Evolutionary conservation across 1,140 invertebrate genomes (phyloP).

Genomic region (Copidosoma floridanum): DNA sequence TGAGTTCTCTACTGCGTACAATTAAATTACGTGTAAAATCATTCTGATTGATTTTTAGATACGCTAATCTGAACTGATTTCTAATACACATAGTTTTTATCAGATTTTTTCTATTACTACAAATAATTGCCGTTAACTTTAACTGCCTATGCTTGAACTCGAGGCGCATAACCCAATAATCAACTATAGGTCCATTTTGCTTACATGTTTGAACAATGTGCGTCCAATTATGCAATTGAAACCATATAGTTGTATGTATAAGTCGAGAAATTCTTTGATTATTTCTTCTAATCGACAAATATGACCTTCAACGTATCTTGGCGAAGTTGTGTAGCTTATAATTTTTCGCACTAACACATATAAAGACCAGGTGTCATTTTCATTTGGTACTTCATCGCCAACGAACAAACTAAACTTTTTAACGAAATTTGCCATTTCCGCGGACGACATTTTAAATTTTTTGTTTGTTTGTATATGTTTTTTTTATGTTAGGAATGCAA

Average conservation of each 20-base stretch:
- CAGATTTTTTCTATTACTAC: conserved; percentile 28
- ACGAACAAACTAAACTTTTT: conserved; percentile 24
- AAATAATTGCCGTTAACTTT: too few relatives aligned
- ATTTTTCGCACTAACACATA: conserved; percentile 21
- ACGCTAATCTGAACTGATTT: conserved; percentile 22
- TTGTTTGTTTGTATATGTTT: not conserved
- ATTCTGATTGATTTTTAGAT: conserved; percentile 12
- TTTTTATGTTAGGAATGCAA: not conserved
- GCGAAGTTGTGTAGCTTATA: conserved; percentile 10
- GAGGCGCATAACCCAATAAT: conserved; percentile 21
- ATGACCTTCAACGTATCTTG: not conserved
- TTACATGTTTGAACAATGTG: conserved; percentile 7
- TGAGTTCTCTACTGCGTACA: conserved; percentile 5
- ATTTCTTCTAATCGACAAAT: not conserved
- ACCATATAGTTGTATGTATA: conserved; percentile 22
- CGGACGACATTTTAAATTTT: conserved; percentile 23
- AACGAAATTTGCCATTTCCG: conserved; percentile 24
- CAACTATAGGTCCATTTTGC: conserved; percentile 26
- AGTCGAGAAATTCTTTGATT: conserved; percentile 23
- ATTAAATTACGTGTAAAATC: conserved; percentile 4
- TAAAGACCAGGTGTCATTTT: conserved; percentile 20
- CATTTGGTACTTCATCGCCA: conserved; percentile 20
- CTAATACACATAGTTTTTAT: conserved; percentile 23
- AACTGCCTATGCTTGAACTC: too few relatives aligned
- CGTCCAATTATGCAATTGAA: conserved; percentile 27